Base-by-base conservation (phyloP, 2,113 vertebrate species). In the Bufo bufo region DNA sequence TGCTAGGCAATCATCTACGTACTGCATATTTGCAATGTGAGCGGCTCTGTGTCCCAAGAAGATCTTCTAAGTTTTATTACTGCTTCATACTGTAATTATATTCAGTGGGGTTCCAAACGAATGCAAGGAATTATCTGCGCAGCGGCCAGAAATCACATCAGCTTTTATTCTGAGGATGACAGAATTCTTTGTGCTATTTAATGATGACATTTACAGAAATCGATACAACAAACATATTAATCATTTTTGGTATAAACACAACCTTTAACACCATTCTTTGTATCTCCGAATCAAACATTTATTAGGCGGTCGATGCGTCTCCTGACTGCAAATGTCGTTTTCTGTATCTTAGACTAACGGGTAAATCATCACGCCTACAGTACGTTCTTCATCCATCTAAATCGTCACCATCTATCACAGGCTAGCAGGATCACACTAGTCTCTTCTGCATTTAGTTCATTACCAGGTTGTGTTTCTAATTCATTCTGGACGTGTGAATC, bases 121-220 rank as follows among this genome's bases (percentile, higher is more conserved):
- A 20, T 20, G 50, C 2, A 43, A 23, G 43, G 45, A n/a, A 56
- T 33, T 71, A 79, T 77, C 58, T 33, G 17, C 23, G 75, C 17
- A 66, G 58, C 19, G 33, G 20, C 17, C 19, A 23, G 33, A 69
- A 8, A 20, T 87, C 65, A 81, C 65, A 82, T 7, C 17, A 50
- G 66, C 52, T 82, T 87, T 80, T 79, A 80, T 77, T 79, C 79
- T 54, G 8, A 43, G 66, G 63, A 77, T 79, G 16, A 66, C 47
- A 79, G 14, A 52, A 63, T 87, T 12, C 12, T 69, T 66, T 72
- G 65, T 23, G 52, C 66, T 82, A 82, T 87, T 81, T 81, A 87
- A 87, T 69, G 69, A 82, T 82, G 86, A 87, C 78, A 82, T 87
- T 82, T 87, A 61, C 74, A 50, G 71, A 75, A 87, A 87, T 87